phyloP scores from a whole-genome alignment of 2,888 invertebrate genomes.

The Sinotaia quadrata region DNA sequence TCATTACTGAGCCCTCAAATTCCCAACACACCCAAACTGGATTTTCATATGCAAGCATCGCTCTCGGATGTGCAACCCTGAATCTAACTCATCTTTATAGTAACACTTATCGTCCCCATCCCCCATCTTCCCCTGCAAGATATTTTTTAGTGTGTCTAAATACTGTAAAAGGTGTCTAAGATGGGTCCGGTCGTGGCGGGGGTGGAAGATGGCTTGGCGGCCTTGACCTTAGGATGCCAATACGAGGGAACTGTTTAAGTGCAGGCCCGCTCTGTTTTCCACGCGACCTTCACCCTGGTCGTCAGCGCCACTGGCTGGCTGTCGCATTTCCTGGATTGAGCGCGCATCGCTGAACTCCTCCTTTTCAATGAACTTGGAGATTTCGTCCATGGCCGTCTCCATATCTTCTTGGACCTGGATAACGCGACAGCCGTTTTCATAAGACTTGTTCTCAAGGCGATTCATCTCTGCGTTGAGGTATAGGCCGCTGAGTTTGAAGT shows the following conservation, averaged over 20 bases:
- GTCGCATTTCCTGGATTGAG: constrained; percentile 45
- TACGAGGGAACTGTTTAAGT: neutral
- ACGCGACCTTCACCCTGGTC: constrained; percentile 42
- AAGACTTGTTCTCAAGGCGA: constrained; percentile 58
- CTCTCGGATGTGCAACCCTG: too few species aligned
- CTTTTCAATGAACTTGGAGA: constrained; percentile 62
- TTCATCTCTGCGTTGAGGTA: constrained; percentile 63
- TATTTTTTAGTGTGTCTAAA: too few species aligned
- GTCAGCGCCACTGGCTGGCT: constrained; percentile 49
- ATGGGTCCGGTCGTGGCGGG: too few species aligned
- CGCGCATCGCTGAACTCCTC: constrained; percentile 64
- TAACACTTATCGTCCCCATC: too few species aligned
- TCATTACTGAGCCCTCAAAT: too few species aligned
- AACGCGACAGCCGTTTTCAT: constrained; percentile 55
- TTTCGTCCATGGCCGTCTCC: constrained; percentile 61
- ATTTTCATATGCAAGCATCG: too few species aligned
- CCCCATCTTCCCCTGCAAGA: too few species aligned
- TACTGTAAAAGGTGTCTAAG: too few species aligned
- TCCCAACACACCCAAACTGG: too few species aligned
- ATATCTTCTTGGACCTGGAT: constrained; percentile 55
- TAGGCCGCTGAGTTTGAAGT: constrained; percentile 65
- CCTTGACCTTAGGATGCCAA: constrained; percentile 11
- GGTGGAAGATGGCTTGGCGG: too few species aligned
- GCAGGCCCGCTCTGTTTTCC: neutral
- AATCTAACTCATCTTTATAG: too few species aligned